Evolutionary conservation across 2,888 invertebrate species (phyloP), one percentile per base, ranked within the genome.

Genomic region (Silvanus unidentatus): DNA sequence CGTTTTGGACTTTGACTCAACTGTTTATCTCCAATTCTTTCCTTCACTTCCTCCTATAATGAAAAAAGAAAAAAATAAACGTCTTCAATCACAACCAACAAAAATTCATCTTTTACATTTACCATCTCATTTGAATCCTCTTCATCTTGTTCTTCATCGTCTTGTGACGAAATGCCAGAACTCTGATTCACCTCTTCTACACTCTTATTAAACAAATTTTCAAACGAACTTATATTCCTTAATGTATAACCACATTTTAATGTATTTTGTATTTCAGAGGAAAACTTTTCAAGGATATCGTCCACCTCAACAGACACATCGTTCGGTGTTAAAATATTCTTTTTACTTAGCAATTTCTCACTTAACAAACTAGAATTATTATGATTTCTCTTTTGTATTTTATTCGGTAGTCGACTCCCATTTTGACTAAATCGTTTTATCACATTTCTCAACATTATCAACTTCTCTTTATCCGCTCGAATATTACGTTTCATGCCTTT

Each of bases 251-350:
- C 63, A 2, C 54, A 52, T 36, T 48, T 51, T 29, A 63, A 43
- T 39, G 55, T 57, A 11, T 60, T 50, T 41, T 54, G 61, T n/a
- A 61, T 48, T 16, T 54, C 57, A 22, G 42, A 37, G 13, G 57
- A 53, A 48, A 63, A 59, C 15, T 52, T 44, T 13, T 55, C 40
- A 16, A 66, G 49, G n/a, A 66, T 59, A 46, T 65, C 54, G 8
- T 51, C 50, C 15, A 60, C 34, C 22, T 59, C 54, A 3, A 66
- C 57, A 13, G 48, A 47, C 13, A 60, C 53, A 15, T 54, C 51
- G 10, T 50, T 42, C 12, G 64, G 64, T 4, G 62, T 62, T 39
- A 61, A 45, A 37, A 39, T 45, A 2, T 47, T 48, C 22, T 51
- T 50, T 39, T 52, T 42, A 12, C 46, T 16, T 15, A 44, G 36